Evolutionary conservation across 2,797 vertebrate species (phyloP), one percentile per base, ranked within the genome.

Genomic region (Luscinia luscinia): DNA sequence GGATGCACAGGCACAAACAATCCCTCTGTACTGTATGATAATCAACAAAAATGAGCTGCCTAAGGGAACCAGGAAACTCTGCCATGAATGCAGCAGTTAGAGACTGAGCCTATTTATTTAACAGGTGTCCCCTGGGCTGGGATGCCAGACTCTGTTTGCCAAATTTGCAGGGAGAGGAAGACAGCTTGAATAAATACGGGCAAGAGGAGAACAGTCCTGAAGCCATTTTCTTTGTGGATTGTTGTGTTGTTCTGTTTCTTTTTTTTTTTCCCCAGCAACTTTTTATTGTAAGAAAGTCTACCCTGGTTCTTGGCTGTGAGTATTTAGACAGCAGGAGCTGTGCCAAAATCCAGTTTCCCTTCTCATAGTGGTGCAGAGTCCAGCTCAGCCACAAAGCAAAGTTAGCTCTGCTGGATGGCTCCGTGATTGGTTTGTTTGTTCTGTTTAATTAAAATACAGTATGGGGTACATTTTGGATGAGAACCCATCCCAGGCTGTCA

Each of bases 81-180:
- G 94, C 93, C 95, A 91, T 87, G 89, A 94, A 96, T 90, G 89
- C 89, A 84, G 91, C 91, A 81, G 55, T 88, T 87, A 91, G 85
- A 94, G 92, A 93, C 95, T 82, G 89, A 96, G 94, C 67, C 93
- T 87, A 94, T 96, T 97, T 97, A 95, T 96, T 94, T 96, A 93
- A 94, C 95, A 96, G 95, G 96, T 95, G 95, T 94, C 91, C 94
- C 94, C 76, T 51, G 94, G 87, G 95, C 83, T 70, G 93, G 38
- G 70, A 84, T 95, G 94, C 95, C 95, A 95, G 95, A 11, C 52
- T 86, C 83, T 54, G 46, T 94, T 92, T 95, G 94, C 92, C 90
- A 96, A 94, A 93, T 95, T 82, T 82, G 83, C 52, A 2, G 48
- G 57, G 76, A 92, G 69, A 94, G 76, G 73, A 93, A 95, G 89